phyloP scores from a whole-genome alignment of 2,113 vertebrate genomes.

The Odobenus rosmarus region DNA sequence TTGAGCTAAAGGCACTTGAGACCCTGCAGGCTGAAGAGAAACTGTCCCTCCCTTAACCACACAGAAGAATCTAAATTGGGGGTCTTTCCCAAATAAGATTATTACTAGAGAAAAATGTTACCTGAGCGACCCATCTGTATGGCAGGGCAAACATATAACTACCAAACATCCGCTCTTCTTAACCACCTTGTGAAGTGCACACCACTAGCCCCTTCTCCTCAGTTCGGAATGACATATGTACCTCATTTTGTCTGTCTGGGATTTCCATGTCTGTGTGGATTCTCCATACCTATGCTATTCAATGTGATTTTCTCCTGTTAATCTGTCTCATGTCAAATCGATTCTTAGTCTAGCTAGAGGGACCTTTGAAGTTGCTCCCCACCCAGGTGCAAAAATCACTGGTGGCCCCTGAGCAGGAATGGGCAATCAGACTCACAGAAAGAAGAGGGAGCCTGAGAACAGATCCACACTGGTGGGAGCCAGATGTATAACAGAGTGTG shows the following conservation, averaged over 20 bases:
- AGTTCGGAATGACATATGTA: neutral
- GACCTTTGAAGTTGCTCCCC: neutral
- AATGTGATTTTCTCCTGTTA: neutral
- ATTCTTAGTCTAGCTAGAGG: neutral
- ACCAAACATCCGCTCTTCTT: neutral
- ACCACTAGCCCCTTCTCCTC: neutral
- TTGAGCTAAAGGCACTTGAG: neutral
- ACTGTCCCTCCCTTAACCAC: neutral
- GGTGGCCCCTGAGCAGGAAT: neutral
- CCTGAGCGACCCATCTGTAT: neutral
- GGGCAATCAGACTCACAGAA: neutral
- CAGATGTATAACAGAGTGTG: fast-evolving
- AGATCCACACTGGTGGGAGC: fast-evolving
- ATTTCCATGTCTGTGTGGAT: neutral
- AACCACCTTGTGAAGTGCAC: neutral
- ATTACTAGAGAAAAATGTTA: neutral
- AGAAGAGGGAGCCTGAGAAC: neutral
- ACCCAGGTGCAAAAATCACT: neutral
- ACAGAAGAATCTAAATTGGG: neutral
- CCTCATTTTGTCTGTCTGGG: neutral
- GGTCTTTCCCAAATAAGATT: neutral
- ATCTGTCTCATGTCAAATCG: neutral
- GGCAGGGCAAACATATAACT: neutral
- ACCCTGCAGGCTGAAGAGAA: neutral
- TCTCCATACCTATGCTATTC: neutral